Conservation (phyloP, 2,888 invertebrate species). For the Clusia tigrina region DNA sequence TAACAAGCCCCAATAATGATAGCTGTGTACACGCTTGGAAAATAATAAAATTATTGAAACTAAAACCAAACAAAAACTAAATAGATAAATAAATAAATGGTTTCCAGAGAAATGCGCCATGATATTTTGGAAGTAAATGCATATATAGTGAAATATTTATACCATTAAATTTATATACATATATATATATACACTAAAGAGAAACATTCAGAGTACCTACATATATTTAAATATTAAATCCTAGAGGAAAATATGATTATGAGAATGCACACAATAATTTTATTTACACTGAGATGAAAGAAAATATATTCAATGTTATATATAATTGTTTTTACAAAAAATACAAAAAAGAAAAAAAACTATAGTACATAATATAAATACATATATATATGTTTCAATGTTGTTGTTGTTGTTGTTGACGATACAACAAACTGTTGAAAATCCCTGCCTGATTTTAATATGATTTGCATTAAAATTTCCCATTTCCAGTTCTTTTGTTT, state of each 20-base stretch:
- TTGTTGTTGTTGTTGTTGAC: slow-evolving; percentile 29
- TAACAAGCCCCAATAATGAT: too few species aligned
- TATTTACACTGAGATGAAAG: slow-evolving; percentile 9
- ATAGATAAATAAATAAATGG: slow-evolving; percentile 18
- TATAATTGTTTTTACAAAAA: too few species aligned
- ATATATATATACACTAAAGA: too few species aligned
- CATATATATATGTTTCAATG: slow-evolving; percentile 33
- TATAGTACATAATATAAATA: slow-evolving; percentile 33
- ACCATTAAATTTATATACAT: slow-evolving; percentile 31
- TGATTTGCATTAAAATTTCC: slow-evolving; percentile 44
- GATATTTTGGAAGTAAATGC: slow-evolving; percentile 41
- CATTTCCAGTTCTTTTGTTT: slow-evolving; percentile 12
- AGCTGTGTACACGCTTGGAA: slow-evolving; percentile 1
- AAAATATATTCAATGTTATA: slow-evolving; percentile 24
- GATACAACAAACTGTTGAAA: slow-evolving; percentile 28
- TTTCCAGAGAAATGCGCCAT: slow-evolving; percentile 18
- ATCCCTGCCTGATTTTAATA: slow-evolving; percentile 27
- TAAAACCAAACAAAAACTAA: slow-evolving; percentile 10
- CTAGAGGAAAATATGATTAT: too few species aligned
- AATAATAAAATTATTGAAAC: slow-evolving; percentile 4
- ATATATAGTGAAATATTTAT: slow-evolving; percentile 19
- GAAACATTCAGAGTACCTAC: too few species aligned
- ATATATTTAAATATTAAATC: too few species aligned
- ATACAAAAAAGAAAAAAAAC: slow-evolving; percentile 3
- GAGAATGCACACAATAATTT: slow-evolving; percentile 16